Base-by-base conservation (phyloP, 2,888 invertebrate species). In the Trichopria drosophilae region DNA sequence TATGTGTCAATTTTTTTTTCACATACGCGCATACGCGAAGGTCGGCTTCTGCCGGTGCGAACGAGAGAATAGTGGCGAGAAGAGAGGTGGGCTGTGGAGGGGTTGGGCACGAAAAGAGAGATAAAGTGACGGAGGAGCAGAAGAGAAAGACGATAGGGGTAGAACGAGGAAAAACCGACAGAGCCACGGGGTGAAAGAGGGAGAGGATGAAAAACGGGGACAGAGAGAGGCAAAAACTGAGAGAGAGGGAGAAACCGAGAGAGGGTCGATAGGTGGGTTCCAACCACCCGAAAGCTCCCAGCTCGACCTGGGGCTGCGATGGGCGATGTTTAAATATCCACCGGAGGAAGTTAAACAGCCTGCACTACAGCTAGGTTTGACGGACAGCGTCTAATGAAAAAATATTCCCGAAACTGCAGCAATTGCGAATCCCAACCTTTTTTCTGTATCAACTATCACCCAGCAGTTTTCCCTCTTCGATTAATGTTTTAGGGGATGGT, bases 191-290 rank as follows among this genome's bases (percentile, higher is more conserved):
- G 46, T 5, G 19, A 19, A 26, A 18, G 32, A 26, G 45, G 42
- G 46, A 36, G 49, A 40, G 35, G 23, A 37, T 40, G 37, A 32
- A 43, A 37, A 46, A 22, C 23, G 31, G 51, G 48, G 53, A 41
- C 20, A 40, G 46, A n/a, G 39, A 28, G 24, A 20, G 20, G 22
- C 34, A 10, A 9, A 23, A 36, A 26, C 32, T 12, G 44, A 34
- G 29, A 40, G 44, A 42, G 44, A 23, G 53, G 29, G 52, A 42
- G 55, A 45, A 46, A 23, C 24, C 26, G 34, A 40, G 41, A 65
- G 67, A 71, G 64, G 69, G 68, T 70, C 70, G 69, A 69, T 69
- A 69, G 70, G 69, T 69, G 69, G 68, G 65, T 64, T 64, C 43
- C 51, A 47, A 35, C 63, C 62, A 65, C 57, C 64, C 62, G 57